phyloP scores from a whole-genome alignment of 2,113 vertebrate genomes.

The Thalassoma bifasciatum region DNA sequence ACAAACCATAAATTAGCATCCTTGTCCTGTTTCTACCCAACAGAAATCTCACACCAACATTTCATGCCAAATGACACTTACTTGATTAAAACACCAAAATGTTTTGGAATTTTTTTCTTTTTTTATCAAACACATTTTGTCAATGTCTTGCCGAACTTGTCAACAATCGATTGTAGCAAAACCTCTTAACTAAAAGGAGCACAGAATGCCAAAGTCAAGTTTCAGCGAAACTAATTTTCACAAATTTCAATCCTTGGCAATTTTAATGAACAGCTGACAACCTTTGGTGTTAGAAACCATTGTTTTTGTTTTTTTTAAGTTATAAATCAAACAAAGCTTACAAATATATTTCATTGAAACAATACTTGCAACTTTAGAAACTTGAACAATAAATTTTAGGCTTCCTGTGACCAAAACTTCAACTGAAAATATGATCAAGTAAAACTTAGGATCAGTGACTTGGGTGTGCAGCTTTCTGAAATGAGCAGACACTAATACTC shows the following conservation, averaged over 20 bases:
- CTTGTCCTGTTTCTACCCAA: conserved; percentile 31
- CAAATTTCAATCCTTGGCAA: conserved; percentile 66
- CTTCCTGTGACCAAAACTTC: conserved; percentile 48
- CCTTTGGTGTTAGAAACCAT: conserved; percentile 65
- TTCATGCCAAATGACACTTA: conserved; percentile 49
- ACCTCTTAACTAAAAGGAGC: conserved; percentile 58
- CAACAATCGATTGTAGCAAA: conserved; percentile 45
- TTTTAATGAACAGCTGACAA: conserved; percentile 53
- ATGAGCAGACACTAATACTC: conserved; percentile 47
- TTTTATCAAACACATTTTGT: conserved; percentile 30
- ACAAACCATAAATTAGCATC: conserved; percentile 36
- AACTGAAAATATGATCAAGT: conserved; percentile 52
- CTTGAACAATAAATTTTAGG: conserved; percentile 35
- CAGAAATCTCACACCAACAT: conserved; percentile 41
- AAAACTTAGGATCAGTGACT: conserved; percentile 36
- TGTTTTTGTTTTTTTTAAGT: conserved; percentile 40
- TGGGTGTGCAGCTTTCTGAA: conserved; percentile 45
- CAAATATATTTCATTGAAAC: conserved; percentile 56
- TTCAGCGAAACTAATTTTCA: conserved; percentile 59
- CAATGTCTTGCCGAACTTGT: conserved; percentile 25
- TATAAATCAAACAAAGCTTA: conserved; percentile 60
- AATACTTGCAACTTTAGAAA: conserved; percentile 43
- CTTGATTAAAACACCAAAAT: conserved; percentile 37
- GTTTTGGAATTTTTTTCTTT: conserved; percentile 27
- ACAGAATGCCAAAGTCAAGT: conserved; percentile 54